A percentile compares a stretch with the other conserved stretches of the same genome.
Evolutionary conservation across 1,140 invertebrate species (phyloP).

Genomic region (Amyelois transitella): DNA sequence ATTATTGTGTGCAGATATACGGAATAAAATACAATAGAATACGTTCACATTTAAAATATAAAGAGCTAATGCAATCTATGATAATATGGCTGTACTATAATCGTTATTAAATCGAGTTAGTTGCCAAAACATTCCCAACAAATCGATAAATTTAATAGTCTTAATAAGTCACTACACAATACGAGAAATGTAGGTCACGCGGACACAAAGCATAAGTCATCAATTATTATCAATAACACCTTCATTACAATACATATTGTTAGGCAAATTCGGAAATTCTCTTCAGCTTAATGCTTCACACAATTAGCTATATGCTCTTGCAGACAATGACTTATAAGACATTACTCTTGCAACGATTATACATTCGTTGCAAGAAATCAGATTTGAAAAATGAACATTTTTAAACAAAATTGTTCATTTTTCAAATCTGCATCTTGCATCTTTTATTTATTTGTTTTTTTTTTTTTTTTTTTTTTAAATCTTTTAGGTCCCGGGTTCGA

Average conservation of each 20-base stretch:
- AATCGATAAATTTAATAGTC: neutral
- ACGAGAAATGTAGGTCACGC: neutral
- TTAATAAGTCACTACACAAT: neutral
- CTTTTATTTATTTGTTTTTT: no score
- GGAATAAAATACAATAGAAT: no score
- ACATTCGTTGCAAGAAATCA: neutral
- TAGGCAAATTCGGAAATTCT: neutral
- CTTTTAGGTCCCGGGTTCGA: no score
- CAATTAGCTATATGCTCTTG: neutral
- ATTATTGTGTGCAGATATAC: no score
- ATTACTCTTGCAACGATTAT: no score
- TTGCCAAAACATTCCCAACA: neutral
- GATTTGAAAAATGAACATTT: neutral
- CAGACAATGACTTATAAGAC: neutral
- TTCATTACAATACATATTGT: neutral
- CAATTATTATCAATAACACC: neutral
- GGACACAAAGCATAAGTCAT: neutral
- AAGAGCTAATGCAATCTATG: no score
- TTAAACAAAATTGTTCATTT: no score
- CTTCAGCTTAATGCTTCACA: neutral
- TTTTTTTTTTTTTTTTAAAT: no score
- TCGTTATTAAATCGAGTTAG: no score
- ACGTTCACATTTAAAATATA: no score
- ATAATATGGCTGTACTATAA: no score
- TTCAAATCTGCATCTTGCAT: no score